Conservation (phyloP, 2,888 invertebrate genomes). For the Cataglyphis altisquamis region DNA sequence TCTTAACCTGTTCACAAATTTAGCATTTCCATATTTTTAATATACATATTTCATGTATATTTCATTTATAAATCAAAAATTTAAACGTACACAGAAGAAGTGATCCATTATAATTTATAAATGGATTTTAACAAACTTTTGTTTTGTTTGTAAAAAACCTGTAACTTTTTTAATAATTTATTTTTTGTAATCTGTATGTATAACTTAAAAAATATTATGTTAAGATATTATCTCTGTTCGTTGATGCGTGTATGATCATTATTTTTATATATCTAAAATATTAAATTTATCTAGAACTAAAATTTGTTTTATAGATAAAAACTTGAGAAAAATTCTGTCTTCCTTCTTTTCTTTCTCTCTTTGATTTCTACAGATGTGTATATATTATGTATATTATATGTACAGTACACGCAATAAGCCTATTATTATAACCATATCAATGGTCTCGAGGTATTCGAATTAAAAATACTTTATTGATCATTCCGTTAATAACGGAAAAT, state of each 20-base stretch:
- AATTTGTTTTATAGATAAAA: conserved; percentile 18
- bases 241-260: conserved; percentile 21
- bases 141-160: not conserved
- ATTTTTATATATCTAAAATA: conserved; percentile 16
- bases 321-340: conserved; percentile 10
- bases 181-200: not conserved
- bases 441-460: conserved; percentile 42
- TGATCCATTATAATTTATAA: not conserved
- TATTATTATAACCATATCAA: conserved; percentile 13
- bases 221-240: conserved; percentile 51
- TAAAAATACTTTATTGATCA: conserved; percentile 25
- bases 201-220: conserved; percentile 25
- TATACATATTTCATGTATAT: not conserved
- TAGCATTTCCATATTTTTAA: not conserved
- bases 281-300: conserved; percentile 25
- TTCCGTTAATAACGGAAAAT: conserved; percentile 32
- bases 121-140: not conserved
- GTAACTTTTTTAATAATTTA: not conserved
- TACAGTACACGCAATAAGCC: conserved; percentile 8
- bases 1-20: not conserved
- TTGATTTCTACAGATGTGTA: conserved; percentile 16
- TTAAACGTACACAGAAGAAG: not conserved
- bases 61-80: not conserved
- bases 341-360: not conserved
- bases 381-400: conserved; percentile 6